phyloP scores from a whole-genome alignment of 1,140 invertebrate genomes.

The Bombus balteatus region DNA sequence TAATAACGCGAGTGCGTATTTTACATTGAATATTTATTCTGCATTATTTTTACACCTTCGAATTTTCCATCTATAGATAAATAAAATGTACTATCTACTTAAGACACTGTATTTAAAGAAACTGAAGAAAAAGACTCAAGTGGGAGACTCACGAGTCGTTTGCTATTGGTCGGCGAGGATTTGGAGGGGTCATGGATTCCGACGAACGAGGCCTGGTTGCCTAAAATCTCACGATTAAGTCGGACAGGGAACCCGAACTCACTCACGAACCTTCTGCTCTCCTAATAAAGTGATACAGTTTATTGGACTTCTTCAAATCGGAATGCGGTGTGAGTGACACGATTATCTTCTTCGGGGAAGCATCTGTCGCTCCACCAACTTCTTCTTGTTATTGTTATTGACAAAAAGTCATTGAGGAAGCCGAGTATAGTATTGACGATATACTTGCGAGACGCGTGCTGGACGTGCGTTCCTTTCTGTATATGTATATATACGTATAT shows the following conservation, averaged over 20 bases:
- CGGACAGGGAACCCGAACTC: conserved; percentile 31
- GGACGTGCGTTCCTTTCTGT: background rate
- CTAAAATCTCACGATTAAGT: conserved; percentile 35
- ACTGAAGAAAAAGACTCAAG: too few relatives aligned
- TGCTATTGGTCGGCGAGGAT: background rate
- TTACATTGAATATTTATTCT: background rate
- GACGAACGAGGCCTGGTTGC: background rate
- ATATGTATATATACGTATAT: too few relatives aligned
- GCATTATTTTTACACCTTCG: background rate
- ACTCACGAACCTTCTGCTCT: conserved; percentile 62
- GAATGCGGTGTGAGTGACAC: conserved; percentile 73
- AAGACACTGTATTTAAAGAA: background rate
- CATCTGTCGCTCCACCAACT: background rate
- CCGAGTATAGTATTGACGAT: background rate
- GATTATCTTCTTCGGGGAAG: conserved; percentile 34
- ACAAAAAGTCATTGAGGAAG: background rate
- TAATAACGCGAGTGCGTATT: background rate
- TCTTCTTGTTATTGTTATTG: background rate
- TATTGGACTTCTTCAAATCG: conserved; percentile 79
- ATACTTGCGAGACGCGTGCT: background rate
- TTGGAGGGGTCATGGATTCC: background rate
- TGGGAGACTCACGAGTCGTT: too few relatives aligned
- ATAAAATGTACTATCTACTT: background rate
- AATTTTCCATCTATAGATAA: background rate
- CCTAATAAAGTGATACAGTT: conserved; percentile 79